Conservation (phyloP, 2,797 vertebrate species). For the Gastrophryne carolinensis region DNA sequence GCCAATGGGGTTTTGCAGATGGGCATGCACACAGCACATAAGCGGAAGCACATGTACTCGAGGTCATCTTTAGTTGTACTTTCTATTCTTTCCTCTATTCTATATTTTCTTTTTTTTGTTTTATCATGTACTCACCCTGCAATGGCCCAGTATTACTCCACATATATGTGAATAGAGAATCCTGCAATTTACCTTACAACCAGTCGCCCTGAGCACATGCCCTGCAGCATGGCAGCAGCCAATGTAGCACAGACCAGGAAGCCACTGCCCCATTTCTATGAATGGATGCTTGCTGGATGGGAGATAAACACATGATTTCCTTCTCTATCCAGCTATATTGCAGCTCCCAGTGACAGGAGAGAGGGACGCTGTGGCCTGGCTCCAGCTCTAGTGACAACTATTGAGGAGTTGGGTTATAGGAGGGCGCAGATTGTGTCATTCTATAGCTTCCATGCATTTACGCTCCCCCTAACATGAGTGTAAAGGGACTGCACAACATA, state of each 20-base stretch:
- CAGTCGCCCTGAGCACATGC: neutral
- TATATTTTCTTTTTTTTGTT: no score
- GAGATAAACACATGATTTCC: constrained; percentile 20
- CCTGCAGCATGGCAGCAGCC: neutral
- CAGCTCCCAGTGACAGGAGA: neutral
- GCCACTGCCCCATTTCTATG: neutral
- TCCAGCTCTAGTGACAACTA: constrained; percentile 27
- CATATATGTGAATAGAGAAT: neutral
- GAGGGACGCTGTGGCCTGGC: constrained; percentile 27
- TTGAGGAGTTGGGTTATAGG: constrained; percentile 33
- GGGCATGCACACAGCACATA: no score
- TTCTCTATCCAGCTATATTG: neutral
- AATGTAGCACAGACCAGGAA: no score
- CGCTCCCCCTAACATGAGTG: constrained; percentile 12
- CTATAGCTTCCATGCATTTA: constrained; percentile 30
- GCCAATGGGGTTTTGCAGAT: no score
- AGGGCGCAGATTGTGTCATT: constrained; percentile 38
- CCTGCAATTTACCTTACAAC: neutral
- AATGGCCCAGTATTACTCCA: neutral
- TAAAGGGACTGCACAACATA: neutral
- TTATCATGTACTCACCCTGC: neutral
- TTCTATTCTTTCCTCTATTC: no score
- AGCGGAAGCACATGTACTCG: no score
- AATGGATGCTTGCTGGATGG: neutral
- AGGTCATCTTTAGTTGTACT: no score